Conservation (phyloP, 1,140 invertebrate genomes). For the Dinoponera quadriceps region DNA sequence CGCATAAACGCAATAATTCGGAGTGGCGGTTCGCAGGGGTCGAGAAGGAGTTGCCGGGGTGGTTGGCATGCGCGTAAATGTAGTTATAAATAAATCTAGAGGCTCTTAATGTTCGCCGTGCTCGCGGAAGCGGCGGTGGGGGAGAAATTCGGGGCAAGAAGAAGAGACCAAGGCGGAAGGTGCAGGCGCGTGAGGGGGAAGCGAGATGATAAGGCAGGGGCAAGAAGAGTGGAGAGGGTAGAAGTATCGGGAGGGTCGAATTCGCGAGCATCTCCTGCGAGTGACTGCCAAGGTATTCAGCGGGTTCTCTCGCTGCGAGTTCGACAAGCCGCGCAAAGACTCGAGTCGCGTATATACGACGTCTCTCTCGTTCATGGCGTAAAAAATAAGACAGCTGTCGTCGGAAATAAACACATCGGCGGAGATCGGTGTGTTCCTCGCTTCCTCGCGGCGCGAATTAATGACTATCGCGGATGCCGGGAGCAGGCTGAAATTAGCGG, state of each 20-base stretch:
- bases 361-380: neutral
- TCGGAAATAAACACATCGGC: conserved; percentile 37
- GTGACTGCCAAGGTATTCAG: neutral
- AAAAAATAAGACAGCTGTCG: conserved; percentile 35
- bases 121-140: conserved; percentile 65
- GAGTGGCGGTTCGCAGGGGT: conserved; percentile 78
- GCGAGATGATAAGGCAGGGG: neutral
- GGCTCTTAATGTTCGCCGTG: conserved; percentile 84
- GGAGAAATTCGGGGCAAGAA: conserved; percentile 49
- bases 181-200: neutral
- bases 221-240: conserved; percentile 34
- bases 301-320: neutral
- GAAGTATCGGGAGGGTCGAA: conserved; percentile 20
- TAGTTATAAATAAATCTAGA: conserved; percentile 87
- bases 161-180: conserved; percentile 54
- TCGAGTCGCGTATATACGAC: neutral
- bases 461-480: conserved; percentile 50
- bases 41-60: conserved; percentile 69
- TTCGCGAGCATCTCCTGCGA: neutral
- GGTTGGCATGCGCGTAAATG: conserved; percentile 85
- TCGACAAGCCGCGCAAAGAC: neutral
- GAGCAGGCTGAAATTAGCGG: conserved; percentile 46
- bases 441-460: conserved; percentile 42
- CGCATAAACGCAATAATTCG: conserved; percentile 84
- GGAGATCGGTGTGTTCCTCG: conserved; percentile 15